phyloP scores from a whole-genome alignment of 2,888 invertebrate species.

The Mechanitis messenoides region DNA sequence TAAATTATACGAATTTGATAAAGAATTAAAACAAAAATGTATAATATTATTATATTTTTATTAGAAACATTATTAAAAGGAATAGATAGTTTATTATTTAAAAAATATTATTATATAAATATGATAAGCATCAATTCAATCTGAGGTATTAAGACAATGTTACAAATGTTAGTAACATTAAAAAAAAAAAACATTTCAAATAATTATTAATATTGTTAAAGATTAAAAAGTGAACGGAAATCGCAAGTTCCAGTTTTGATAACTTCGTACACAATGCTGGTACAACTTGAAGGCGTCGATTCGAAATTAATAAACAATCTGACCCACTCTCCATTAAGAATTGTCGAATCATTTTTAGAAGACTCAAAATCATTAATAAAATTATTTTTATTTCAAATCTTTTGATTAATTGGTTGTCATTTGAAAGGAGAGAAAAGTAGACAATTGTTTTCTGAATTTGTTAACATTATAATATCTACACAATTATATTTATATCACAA shows the following conservation, averaged over 20 bases:
- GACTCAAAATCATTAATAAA: slow-evolving; percentile 52
- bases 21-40: too few relatives aligned
- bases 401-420: slow-evolving; percentile 41
- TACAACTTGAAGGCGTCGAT: slow-evolving; percentile 63
- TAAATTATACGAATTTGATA: neutral
- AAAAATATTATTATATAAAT: too few relatives aligned
- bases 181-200: neutral
- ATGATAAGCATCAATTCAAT: too few relatives aligned
- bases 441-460: too few relatives aligned
- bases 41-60: too few relatives aligned
- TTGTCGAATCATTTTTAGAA: slow-evolving; percentile 59
- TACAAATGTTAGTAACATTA: neutral
- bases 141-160: neutral
- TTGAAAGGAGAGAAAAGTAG: neutral
- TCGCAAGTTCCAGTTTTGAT: slow-evolving; percentile 53
- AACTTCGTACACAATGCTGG: slow-evolving; percentile 64
- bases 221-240: slow-evolving; percentile 65
- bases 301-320: slow-evolving; percentile 68
- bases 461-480: neutral
- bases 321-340: slow-evolving; percentile 60
- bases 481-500: neutral
- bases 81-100: too few relatives aligned
- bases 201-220: slow-evolving; percentile 41
- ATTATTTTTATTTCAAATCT: neutral
- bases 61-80: too few relatives aligned